Conservation (phyloP, 2,113 vertebrate genomes). For the Nyctibius bracteatus region DNA sequence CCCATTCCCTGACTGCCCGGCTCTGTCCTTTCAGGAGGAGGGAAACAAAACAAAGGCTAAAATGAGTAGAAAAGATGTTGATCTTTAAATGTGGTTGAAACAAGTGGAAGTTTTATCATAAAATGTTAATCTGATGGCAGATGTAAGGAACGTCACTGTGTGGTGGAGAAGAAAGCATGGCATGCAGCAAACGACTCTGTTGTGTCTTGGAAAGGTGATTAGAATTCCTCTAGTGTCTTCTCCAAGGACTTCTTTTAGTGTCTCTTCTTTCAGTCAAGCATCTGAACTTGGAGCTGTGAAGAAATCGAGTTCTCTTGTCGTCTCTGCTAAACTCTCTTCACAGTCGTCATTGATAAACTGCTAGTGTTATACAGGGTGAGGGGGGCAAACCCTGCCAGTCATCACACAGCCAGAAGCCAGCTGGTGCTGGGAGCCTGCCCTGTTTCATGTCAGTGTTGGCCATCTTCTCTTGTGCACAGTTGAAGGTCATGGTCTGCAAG, state of each 20-base stretch:
- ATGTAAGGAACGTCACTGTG: neutral
- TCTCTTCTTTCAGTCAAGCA: neutral
- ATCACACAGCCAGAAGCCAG: neutral
- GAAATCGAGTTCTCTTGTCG: neutral
- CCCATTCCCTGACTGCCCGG: neutral
- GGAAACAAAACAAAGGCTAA: neutral
- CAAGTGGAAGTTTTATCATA: neutral
- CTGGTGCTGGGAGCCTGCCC: neutral
- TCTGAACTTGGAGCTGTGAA: neutral
- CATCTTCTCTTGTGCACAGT: neutral
- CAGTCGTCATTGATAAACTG: fast-evolving
- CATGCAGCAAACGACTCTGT: neutral
- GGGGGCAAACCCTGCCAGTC: neutral
- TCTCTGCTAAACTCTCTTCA: neutral
- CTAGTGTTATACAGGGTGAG: fast-evolving
- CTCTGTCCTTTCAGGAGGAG: neutral
- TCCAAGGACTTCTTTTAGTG: neutral
- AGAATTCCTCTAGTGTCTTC: neutral
- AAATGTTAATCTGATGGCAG: neutral
- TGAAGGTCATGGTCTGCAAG: neutral
- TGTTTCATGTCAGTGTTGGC: neutral
- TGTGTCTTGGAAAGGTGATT: neutral
- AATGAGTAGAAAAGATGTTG: neutral
- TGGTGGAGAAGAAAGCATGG: neutral
- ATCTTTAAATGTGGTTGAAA: neutral